phyloP scores from a whole-genome alignment of 1,140 invertebrate genomes.

The Orchestia grillus region DNA sequence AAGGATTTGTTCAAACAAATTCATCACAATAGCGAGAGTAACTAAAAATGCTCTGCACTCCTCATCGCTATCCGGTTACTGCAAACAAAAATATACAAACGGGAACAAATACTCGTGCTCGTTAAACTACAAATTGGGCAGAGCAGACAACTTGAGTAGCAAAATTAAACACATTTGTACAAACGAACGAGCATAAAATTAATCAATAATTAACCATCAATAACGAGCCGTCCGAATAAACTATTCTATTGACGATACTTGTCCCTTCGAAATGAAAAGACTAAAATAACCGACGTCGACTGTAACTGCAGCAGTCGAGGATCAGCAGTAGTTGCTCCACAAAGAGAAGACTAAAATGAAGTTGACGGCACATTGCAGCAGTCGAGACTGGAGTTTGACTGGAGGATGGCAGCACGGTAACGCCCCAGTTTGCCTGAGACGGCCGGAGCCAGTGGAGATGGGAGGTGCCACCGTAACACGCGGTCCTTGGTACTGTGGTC shows the following conservation, averaged over 20 bases:
- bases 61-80: neutral
- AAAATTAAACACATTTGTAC: neutral
- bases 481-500: too few species aligned
- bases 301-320: neutral
- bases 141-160: neutral
- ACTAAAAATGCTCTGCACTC: neutral
- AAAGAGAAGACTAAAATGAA: too few species aligned
- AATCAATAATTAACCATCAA: slow-evolving; percentile 2
- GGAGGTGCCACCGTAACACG: too few species aligned
- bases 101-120: neutral
- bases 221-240: neutral
- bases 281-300: neutral
- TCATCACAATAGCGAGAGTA: neutral
- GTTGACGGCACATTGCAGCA: too few species aligned
- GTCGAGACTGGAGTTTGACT: too few species aligned
- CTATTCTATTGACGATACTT: neutral
- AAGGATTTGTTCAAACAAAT: neutral
- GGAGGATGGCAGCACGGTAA: too few species aligned
- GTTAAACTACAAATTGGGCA: neutral
- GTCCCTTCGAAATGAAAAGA: neutral
- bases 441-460: neutral
- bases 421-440: too few species aligned
- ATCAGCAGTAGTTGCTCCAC: neutral
- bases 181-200: neutral
- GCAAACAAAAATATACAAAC: slow-evolving; percentile 37